A percentile compares a stretch with the other conserved stretches of the same genome.
These are phyloP conservation scores for Agrypnus murinus DNA, from an alignment of 2,888 invertebrate species.

Conservation along the genomic window DNA sequence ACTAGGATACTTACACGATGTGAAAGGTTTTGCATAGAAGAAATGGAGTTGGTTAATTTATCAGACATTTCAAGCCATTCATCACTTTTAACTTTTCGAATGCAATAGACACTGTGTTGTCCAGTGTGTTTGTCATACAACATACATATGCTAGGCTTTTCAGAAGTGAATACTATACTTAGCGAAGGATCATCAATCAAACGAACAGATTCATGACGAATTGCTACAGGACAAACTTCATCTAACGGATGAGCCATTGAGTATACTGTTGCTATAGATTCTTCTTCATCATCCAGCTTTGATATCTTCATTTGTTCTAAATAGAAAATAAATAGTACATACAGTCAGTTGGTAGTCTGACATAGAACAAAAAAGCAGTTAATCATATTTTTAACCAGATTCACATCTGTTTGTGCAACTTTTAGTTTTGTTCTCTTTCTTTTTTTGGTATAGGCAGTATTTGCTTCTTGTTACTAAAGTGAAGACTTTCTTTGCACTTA, in stretches of 20 bases:
- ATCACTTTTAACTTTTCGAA: constrained; percentile 83
- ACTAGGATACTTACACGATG: constrained; percentile 47
- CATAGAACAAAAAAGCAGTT: too few relatives aligned
- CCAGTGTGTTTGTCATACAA: constrained; percentile 85
- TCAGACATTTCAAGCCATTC: constrained; percentile 72
- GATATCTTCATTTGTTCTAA: constrained; percentile 25
- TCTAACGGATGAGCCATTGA: constrained; percentile 92
- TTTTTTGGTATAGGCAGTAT: too few relatives aligned
- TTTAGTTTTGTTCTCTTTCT: too few relatives aligned
- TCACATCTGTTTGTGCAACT: too few relatives aligned
- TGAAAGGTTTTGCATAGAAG: constrained; percentile 59
- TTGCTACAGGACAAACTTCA: constrained; percentile 89
- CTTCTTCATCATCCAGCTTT: constrained; percentile 54
- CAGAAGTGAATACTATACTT: constrained; percentile 83
- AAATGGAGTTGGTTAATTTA: constrained; percentile 58
- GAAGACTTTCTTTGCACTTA: too few relatives aligned
- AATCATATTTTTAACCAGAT: too few relatives aligned
- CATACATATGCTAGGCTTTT: constrained; percentile 86
- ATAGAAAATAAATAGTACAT: too few relatives aligned
- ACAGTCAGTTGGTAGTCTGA: too few relatives aligned
- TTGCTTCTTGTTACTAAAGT: too few relatives aligned
- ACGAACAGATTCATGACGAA: constrained; percentile 78
- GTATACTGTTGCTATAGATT: constrained; percentile 85
- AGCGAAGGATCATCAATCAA: constrained; percentile 78
- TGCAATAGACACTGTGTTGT: constrained; percentile 87